Evolutionary conservation across 2,797 vertebrate genomes (phyloP).

Genomic region (Antennarius maculatus): DNA sequence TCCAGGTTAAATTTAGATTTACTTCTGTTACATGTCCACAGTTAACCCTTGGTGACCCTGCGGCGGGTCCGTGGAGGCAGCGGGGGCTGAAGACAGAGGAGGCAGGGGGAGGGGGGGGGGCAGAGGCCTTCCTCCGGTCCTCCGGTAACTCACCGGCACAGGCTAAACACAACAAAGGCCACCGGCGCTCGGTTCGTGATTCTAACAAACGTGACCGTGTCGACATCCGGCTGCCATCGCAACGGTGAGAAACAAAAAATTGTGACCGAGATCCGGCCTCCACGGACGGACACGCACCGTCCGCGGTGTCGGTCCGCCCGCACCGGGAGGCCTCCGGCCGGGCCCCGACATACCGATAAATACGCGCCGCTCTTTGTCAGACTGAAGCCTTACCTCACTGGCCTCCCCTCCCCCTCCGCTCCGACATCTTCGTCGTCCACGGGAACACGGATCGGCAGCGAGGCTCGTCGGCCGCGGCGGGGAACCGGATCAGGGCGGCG

Average conservation of each 20-base stretch:
- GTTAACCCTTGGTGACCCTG: too few species aligned
- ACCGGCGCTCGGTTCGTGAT: not conserved
- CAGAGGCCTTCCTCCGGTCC: conserved; percentile 23
- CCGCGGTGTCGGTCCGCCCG: conserved; percentile 7
- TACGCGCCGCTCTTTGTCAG: conserved; percentile 87
- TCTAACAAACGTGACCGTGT: not conserved
- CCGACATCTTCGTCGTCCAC: conserved; percentile 88
- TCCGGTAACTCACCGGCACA: not conserved
- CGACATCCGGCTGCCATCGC: conserved; percentile 28
- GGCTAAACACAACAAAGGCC: conserved; percentile 12
- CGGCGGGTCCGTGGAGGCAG: not conserved
- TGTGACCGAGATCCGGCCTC: too few species aligned
- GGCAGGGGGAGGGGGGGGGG: not conserved
- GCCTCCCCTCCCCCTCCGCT: conserved; percentile 82
- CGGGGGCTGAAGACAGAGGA: too few species aligned
- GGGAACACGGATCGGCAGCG: not conserved
- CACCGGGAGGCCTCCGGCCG: conserved; percentile 6
- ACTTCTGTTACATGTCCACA: not conserved
- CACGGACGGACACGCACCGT: too few species aligned
- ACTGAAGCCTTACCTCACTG: conserved; percentile 92
- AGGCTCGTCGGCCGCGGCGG: not conserved
- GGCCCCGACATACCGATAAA: conserved; percentile 55
- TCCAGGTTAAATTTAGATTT: not conserved
- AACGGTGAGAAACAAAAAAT: not conserved
- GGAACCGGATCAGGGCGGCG: not conserved